Evolutionary conservation across 2,888 invertebrate genomes (phyloP), one percentile per base, ranked within the genome.

Genomic region (Sclerodermus sp.): DNA sequence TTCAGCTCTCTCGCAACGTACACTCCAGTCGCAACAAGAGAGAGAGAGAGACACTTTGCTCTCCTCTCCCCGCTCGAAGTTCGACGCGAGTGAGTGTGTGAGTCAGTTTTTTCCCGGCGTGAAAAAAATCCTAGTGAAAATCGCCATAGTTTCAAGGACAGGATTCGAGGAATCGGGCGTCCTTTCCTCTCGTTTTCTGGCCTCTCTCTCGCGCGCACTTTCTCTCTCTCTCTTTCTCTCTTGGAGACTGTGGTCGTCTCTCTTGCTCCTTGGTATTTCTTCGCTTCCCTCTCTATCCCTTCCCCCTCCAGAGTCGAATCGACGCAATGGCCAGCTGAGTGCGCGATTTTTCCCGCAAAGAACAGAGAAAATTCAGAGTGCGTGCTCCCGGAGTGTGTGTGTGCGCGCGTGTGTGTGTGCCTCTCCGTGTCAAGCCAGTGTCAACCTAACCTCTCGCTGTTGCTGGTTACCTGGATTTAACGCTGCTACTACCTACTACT

Each of bases 1-100:
- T 36, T 45, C 53, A 37, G 60, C 55, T 62, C 58, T 55, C 55
- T 51, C 60, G 62, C 55, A 55, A 55, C 55, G 60, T 56, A 57
- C 52, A 53, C 61, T 55, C 54, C 58, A 58, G 54, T 30, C 62
- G 63, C 57, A 58, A 57, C 54, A 61, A 59, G 23, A 23, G 23
- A 23, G 23, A 55, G 57, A 60, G 59, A 64, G 58, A 64, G 59
- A 37, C 51, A 52, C 52, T 45, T 52, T n/a, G n/a, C n/a, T n/a
- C n/a, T n/a, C n/a, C n/a, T n/a, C n/a, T n/a, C n/a, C n/a, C n/a
- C n/a, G n/a, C n/a, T n/a, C n/a, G n/a, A n/a, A n/a, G n/a, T n/a
- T n/a, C n/a, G 8, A 23, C 23, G 47, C 53, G 36, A 53, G 49
- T 55, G 55, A 54, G 55, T 57, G 41, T 45, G 57, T 55, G 47